phyloP scores from a whole-genome alignment of 2,113 vertebrate species.

The Motacilla tschutschensis region DNA sequence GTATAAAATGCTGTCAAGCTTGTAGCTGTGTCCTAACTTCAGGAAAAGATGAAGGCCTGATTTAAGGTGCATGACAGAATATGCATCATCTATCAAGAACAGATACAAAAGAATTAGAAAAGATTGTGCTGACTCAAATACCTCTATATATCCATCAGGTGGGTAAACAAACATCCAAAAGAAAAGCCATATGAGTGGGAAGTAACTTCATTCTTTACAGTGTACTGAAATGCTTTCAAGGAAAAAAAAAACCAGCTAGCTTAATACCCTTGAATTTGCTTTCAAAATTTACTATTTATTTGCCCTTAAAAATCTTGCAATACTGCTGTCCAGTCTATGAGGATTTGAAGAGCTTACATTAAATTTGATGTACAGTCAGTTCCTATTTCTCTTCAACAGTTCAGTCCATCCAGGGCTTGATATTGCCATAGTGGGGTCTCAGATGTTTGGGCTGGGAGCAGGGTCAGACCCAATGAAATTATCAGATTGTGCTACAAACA shows the following conservation, averaged over 20 bases:
- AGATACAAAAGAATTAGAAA: neutral
- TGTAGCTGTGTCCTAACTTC: neutral
- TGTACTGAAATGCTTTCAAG: neutral
- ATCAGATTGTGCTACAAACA: neutral
- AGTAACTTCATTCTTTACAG: neutral
- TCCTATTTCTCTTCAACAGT: neutral
- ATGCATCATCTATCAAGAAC: neutral
- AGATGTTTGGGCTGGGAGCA: neutral
- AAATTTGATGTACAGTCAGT: neutral
- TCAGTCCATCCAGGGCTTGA: neutral
- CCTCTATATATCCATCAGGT: neutral
- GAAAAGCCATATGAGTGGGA: neutral
- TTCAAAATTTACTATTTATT: conserved; percentile 7
- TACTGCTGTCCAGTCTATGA: neutral
- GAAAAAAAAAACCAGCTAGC: neutral
- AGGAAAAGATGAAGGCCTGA: neutral
- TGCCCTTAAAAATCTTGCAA: neutral
- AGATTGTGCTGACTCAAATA: neutral
- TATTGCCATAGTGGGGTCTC: neutral
- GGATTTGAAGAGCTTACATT: neutral
- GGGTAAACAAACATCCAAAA: neutral
- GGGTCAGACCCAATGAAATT: neutral
- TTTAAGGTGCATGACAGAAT: neutral
- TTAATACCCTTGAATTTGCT: neutral
- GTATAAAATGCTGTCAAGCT: neutral